phyloP scores from a whole-genome alignment of 2,888 invertebrate species.

The Toxonevra muliebris region DNA sequence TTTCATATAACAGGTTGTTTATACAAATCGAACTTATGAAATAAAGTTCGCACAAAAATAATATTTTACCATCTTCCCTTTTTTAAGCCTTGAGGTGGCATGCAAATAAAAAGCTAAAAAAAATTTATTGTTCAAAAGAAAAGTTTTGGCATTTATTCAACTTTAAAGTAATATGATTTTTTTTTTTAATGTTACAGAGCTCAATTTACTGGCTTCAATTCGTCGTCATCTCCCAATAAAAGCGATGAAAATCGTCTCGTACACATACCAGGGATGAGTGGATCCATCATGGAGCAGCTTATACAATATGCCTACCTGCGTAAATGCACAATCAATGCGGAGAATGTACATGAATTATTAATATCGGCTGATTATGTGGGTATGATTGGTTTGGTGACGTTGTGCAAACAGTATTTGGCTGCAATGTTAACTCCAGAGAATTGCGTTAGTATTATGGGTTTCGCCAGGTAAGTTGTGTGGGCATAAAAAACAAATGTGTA shows the following conservation, averaged over 20 bases:
- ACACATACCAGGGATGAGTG: constrained; percentile 78
- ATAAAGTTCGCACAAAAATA: too few relatives aligned
- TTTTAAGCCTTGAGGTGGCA: too few relatives aligned
- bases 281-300: constrained; percentile 79
- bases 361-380: constrained; percentile 89
- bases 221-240: constrained; percentile 22
- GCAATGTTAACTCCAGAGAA: constrained; percentile 77
- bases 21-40: too few relatives aligned
- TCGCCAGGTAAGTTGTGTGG: constrained; percentile 71
- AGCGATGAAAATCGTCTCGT: constrained; percentile 72
- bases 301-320: constrained; percentile 88
- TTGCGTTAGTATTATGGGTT: constrained; percentile 84
- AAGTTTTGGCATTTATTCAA: too few relatives aligned
- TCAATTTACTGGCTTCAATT: constrained; percentile 57
- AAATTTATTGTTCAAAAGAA: too few relatives aligned
- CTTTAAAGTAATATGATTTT: too few relatives aligned
- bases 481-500: neutral
- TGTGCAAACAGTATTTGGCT: constrained; percentile 81
- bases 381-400: constrained; percentile 80
- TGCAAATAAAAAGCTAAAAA: too few relatives aligned
- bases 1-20: too few relatives aligned
- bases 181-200: constrained; percentile 44
- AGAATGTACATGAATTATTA: constrained; percentile 83
- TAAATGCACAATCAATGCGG: constrained; percentile 76
- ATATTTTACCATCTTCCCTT: too few relatives aligned